Evolutionary conservation across 2,113 vertebrate genomes (phyloP).

Genomic region (Clinocottus analis): DNA sequence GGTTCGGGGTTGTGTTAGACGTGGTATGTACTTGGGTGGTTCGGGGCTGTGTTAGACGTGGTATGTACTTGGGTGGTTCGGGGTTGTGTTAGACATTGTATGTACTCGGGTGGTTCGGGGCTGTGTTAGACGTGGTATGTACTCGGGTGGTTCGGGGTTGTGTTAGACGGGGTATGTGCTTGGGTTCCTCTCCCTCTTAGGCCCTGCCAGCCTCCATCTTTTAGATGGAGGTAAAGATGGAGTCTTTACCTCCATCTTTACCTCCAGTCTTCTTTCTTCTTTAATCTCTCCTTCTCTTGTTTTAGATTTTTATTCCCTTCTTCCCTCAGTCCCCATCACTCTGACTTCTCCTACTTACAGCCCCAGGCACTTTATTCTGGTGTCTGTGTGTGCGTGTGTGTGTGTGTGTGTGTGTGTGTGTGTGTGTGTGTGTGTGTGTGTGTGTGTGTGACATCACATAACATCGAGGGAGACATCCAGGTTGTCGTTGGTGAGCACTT

Average conservation of each 20-base stretch:
- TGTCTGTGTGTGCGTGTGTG: slow-evolving; percentile 19
- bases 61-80: too few relatives aligned
- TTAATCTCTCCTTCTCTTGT: slow-evolving; percentile 40
- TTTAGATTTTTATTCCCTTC: slow-evolving; percentile 29
- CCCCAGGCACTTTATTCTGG: slow-evolving; percentile 41
- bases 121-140: too few relatives aligned
- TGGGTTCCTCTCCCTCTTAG: background rate
- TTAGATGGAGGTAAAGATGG: too few relatives aligned
- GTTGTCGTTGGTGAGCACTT: slow-evolving; percentile 39
- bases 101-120: too few relatives aligned
- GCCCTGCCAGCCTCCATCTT: background rate
- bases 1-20: too few relatives aligned
- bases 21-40: too few relatives aligned
- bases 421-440: slow-evolving; percentile 3
- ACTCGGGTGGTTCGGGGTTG: too few relatives aligned
- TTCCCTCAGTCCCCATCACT: slow-evolving; percentile 44
- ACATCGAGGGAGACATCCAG: slow-evolving; percentile 38
- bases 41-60: too few relatives aligned
- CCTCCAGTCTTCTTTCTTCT: slow-evolving; percentile 39
- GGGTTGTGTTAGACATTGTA: too few relatives aligned
- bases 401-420: slow-evolving; percentile 4
- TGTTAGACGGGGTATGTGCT: too few relatives aligned
- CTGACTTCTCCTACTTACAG: slow-evolving; percentile 48
- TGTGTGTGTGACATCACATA: slow-evolving; percentile 25
- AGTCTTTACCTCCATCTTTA: too few relatives aligned